A percentile compares a stretch with the other conserved stretches of the same genome.
These are phyloP conservation scores for Heliconius charithonia DNA, from an alignment of 2,888 invertebrate species.

Conservation along the genomic window DNA sequence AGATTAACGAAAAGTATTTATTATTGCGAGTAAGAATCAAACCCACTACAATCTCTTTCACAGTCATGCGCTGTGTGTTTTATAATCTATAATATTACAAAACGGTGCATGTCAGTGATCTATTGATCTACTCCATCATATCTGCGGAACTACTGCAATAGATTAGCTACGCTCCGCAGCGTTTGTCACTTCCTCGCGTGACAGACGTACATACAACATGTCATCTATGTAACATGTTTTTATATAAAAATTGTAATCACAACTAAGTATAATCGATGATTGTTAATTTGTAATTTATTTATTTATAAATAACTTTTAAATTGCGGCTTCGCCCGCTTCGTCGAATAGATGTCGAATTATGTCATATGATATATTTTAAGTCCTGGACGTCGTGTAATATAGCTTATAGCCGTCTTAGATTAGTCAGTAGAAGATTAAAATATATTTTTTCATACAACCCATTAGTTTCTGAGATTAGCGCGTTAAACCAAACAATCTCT, in stretches of 20 bases:
- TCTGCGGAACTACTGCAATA: constrained; percentile 31
- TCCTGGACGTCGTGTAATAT: background rate
- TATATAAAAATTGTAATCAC: constrained; percentile 20
- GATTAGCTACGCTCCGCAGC: constrained; percentile 24
- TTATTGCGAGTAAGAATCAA: no score
- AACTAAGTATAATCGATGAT: background rate
- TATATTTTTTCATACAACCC: no score
- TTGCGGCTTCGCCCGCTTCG: background rate
- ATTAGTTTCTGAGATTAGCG: no score
- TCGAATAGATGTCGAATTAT: background rate
- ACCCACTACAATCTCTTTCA: no score
- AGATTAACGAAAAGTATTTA: no score
- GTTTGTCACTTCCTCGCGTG: constrained; percentile 37
- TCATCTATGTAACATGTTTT: constrained; percentile 6
- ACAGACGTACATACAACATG: constrained; percentile 12
- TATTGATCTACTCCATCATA: constrained; percentile 19
- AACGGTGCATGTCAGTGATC: constrained; percentile 15
- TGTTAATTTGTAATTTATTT: background rate
- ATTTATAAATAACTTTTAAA: background rate
- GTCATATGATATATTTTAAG: background rate
- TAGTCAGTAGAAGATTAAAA: no score
- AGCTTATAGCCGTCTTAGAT: no score
- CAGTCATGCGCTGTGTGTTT: background rate
- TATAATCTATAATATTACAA: background rate
- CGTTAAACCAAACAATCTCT: no score